Conservation (phyloP, 2,797 vertebrate genomes). For the Ficedula albicollis region DNA sequence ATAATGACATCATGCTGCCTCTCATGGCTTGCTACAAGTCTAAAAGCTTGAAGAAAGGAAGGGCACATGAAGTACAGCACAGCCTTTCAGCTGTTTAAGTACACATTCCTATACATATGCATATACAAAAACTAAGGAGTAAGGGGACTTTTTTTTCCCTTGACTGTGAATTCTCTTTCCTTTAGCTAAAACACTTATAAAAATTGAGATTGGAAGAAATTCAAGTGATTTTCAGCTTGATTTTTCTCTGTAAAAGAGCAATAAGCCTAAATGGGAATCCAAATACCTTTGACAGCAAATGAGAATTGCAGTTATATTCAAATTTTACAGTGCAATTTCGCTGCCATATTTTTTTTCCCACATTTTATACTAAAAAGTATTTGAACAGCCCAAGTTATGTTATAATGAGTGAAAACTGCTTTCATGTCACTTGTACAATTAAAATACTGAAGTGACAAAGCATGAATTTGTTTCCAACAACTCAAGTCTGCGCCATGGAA, state of each 20-base stretch:
- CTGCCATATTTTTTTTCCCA: background rate
- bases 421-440: background rate
- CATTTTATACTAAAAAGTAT: background rate
- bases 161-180: background rate
- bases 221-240: background rate
- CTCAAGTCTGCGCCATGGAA: background rate
- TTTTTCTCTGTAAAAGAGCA: background rate
- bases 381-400: background rate
- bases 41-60: constrained; percentile 5
- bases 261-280: background rate
- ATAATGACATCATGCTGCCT: constrained; percentile 41
- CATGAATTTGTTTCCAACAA: background rate
- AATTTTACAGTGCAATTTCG: background rate
- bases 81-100: background rate
- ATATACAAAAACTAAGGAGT: background rate
- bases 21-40: background rate
- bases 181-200: background rate
- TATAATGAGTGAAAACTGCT: background rate
- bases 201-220: background rate
- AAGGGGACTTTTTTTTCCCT: background rate
- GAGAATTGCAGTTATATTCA: background rate
- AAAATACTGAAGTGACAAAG: background rate
- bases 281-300: background rate
- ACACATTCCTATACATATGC: background rate
- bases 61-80: background rate